Conservation (phyloP, 2,888 invertebrate species). For the Piscicola geometra region DNA sequence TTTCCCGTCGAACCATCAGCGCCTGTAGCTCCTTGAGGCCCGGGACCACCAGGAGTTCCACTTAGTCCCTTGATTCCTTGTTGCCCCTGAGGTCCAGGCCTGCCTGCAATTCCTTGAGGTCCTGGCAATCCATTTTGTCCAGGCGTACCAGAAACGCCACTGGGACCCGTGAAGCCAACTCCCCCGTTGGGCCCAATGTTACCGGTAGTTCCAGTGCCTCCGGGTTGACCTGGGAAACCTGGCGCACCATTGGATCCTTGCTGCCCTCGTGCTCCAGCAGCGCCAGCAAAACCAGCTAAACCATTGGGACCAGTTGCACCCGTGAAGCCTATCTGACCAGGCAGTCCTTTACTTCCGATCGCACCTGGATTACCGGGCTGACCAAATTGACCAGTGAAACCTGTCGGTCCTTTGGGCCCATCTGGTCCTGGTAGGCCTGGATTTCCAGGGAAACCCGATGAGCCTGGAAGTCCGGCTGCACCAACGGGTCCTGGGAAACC, state of each 20-base stretch:
- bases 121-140: conserved; percentile 34
- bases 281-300: conserved; percentile 13
- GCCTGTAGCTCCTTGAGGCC: conserved; percentile 33
- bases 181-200: background rate
- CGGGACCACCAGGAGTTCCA: background rate
- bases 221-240: conserved; percentile 2
- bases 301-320: conserved; percentile 14
- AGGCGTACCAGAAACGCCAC: conserved; percentile 13
- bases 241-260: background rate
- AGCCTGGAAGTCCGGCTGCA: conserved; percentile 15
- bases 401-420: conserved; percentile 29
- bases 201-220: background rate
- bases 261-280: background rate
- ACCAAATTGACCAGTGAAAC: conserved; percentile 30
- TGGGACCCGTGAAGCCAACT: conserved; percentile 17
- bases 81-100: conserved; percentile 19
- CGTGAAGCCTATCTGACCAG: conserved; percentile 15
- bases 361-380: background rate
- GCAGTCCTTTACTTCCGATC: background rate
- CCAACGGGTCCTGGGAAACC: conserved; percentile 37
- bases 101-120: conserved; percentile 32
- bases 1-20: conserved; percentile 29
- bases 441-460: conserved; percentile 1
- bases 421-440: conserved; percentile 27
- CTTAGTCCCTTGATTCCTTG: background rate